Evolutionary conservation across 2,888 invertebrate genomes (phyloP), one percentile per base, ranked within the genome.

Genomic region (Leptinotarsa juncta): DNA sequence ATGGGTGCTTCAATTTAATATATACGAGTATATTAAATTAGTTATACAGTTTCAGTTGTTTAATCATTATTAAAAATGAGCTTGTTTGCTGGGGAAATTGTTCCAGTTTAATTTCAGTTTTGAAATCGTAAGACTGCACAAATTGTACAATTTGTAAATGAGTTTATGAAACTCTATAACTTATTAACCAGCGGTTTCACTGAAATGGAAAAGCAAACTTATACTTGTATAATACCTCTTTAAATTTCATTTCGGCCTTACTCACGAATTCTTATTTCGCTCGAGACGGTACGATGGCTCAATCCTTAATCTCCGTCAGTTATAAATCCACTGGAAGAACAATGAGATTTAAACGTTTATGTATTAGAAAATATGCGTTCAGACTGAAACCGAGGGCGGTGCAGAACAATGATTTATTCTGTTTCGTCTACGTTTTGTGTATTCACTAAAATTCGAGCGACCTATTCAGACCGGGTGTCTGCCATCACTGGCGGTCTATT

Each of bases 251-350:
- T 62, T 32, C 62, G 42, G 26, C 62, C 16, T 62, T 42, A 69
- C n/a, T 69, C 69, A 18, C 20, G 26, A 57, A 23, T 42, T 67
- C 32, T 50, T 32, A 69, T 18, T 57, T 20, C 20, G 57, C 57
- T 57, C 16, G 32, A 67, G n/a, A 57, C 32, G 23, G 23, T 42
- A 55, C 55, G 51, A 55, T 51, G 57, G 71, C 62, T 71, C 70
- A 74, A 77, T 74, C 66, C 72, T 49, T 74, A 70, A 67, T 74
- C 70, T 70, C 65, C 49, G 48, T 23, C n/a, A 72, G 73, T 51
- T 67, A 55, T 71, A 75, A 75, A 74, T 74, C 68, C 70, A 67
- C 62, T 67, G 57, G 53, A 73, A 74, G 74, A 70, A 73, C 72
- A 75, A 77, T 77, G 66, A 65, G 70, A 57, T 57, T 48, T 71